Evolutionary conservation across 2,797 vertebrate genomes (phyloP).

Genomic region (Syndactyla subalaris): DNA sequence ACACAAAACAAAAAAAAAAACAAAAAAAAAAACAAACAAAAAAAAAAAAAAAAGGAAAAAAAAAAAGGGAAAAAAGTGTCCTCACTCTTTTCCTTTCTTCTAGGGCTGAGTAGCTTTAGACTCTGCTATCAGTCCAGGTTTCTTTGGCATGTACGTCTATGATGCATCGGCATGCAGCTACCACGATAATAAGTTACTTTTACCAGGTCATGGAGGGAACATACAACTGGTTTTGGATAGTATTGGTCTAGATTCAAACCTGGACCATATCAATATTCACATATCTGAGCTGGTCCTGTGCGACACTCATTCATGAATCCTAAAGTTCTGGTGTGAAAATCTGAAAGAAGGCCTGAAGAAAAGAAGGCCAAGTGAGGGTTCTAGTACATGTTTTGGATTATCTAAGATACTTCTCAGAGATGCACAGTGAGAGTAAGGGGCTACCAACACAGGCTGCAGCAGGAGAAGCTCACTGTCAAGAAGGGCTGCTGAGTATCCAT

Average conservation of each 20-base stretch:
- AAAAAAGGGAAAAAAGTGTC: not conserved
- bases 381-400: not conserved
- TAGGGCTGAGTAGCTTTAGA: not conserved
- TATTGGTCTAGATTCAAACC: not conserved
- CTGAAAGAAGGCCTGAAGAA: not conserved
- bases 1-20: not conserved
- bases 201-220: not conserved
- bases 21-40: too few species aligned
- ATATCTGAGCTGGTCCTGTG: not conserved
- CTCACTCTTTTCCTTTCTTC: not conserved
- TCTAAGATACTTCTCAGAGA: not conserved
- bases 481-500: not conserved
- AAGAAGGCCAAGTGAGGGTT: not conserved
- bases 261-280: not conserved
- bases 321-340: not conserved
- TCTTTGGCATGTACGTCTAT: not conserved
- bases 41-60: too few species aligned
- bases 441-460: not conserved
- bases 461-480: not conserved
- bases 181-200: not conserved
- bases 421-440: not conserved
- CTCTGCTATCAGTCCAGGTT: not conserved
- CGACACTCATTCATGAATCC: not conserved
- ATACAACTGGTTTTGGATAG: not conserved
- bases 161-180: fast-evolving